Evolutionary conservation across 2,113 vertebrate species (phyloP), one percentile per base, ranked within the genome.

Genomic region (Lepus europaeus): DNA sequence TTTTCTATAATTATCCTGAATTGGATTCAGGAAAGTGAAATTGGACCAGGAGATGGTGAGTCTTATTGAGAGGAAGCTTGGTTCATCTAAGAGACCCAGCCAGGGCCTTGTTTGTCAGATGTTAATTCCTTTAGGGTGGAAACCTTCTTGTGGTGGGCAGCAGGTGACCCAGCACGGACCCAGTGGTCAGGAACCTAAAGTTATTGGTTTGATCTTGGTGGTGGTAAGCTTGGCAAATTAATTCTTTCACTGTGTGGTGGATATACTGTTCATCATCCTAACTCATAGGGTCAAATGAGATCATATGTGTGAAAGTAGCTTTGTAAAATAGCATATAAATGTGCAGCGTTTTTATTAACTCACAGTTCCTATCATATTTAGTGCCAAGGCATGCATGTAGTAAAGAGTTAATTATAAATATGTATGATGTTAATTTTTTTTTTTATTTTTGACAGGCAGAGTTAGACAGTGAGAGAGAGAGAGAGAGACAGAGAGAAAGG

Each of bases 51-150:
- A 93, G 45, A 31, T 93, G 45, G 36, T 92, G 14, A 76, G 84
- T 93, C 63, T 96, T 89, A 59, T 33, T 29, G 31, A 53, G 33
- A 66, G 86, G 56, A 78, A 89, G 68, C 22, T 36, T 86, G 66
- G 64, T 85, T 23, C 2, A 29, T 89, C 45, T 87, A 39, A 95
- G 90, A 77, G 89, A 23, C 9, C 23, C 10, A 29, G 23, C 68
- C 56, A 53, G 51, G 73, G 64, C 77, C 76, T 69, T 91, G 31
- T 33, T n/a, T 85, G 14, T 80, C 76, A 96, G 70, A 96, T 64
- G 78, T 85, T 49, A 95, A 84, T 91, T 96, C 36, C 89, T 91
- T 89, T 53, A 95, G 53, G 92, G 20, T 49, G 39, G 69, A 89
- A 39, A 23, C 53, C 66, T 84, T 94, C 91, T 88, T 82, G 36